A percentile compares a stretch with the other conserved stretches of the same genome.
phyloP scores from a whole-genome alignment of 2,888 invertebrate genomes.

The Fragum fragum region DNA sequence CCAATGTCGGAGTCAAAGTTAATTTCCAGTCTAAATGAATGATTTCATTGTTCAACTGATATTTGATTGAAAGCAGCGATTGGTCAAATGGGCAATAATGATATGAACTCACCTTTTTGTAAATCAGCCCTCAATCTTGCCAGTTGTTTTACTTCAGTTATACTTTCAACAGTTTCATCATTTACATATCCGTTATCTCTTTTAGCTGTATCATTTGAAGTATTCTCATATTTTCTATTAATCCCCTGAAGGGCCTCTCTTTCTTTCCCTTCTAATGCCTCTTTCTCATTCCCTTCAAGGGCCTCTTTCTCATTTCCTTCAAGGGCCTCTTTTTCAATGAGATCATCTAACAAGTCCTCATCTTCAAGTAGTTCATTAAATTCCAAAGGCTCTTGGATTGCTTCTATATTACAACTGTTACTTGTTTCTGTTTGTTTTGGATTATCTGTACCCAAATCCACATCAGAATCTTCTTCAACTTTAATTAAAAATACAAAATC shows the following conservation, averaged over 20 bases:
- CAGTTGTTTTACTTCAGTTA: conserved; percentile 1
- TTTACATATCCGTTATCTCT: background rate
- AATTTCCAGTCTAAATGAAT: too few relatives aligned
- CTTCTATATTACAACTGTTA: background rate
- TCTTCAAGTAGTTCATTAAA: conserved; percentile 18
- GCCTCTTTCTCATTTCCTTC: conserved; percentile 8
- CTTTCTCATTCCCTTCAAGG: too few relatives aligned
- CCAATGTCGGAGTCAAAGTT: too few relatives aligned
- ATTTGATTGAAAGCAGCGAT: too few relatives aligned
- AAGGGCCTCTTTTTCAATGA: background rate
- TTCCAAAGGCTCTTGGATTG: background rate
- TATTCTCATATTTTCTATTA: too few relatives aligned
- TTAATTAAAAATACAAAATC: background rate
- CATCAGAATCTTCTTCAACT: conserved; percentile 5
- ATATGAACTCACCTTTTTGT: background rate
- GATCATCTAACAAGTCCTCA: background rate
- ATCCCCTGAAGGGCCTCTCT: too few relatives aligned
- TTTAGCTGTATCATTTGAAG: too few relatives aligned
- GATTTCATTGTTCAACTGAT: too few relatives aligned
- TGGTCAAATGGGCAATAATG: too few relatives aligned
- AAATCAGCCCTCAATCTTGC: background rate
- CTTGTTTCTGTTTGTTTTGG: background rate
- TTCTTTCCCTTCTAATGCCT: too few relatives aligned
- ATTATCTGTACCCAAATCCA: background rate
- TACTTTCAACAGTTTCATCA: background rate